Conservation (phyloP, 2,888 invertebrate species). For the Trichopria drosophilae region DNA sequence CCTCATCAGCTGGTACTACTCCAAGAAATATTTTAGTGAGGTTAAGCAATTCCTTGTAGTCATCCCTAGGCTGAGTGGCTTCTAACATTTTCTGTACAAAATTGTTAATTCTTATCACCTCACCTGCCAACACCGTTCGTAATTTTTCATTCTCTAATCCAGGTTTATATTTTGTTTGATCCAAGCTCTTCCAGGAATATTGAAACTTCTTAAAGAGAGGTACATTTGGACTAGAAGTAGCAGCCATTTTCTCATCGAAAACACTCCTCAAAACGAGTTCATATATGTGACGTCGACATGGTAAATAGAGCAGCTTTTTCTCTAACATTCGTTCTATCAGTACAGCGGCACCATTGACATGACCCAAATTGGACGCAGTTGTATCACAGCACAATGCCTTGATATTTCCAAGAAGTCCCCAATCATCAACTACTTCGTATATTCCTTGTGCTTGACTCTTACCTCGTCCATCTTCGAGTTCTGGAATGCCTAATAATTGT, state of each 20-base stretch:
- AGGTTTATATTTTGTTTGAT: slow-evolving; percentile 12
- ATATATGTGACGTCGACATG: slow-evolving; percentile 42
- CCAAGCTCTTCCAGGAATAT: slow-evolving; percentile 30
- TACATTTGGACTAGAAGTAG: slow-evolving; percentile 34
- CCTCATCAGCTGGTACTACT: no score
- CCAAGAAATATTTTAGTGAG: slow-evolving; percentile 26
- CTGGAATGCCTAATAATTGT: slow-evolving; percentile 38
- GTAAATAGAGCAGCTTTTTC: slow-evolving; percentile 34
- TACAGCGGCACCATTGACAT: slow-evolving; percentile 34
- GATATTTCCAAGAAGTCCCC: slow-evolving; percentile 35
- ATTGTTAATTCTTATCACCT: slow-evolving; percentile 9
- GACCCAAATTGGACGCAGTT: slow-evolving; percentile 40
- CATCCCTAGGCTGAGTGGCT: slow-evolving; percentile 18
- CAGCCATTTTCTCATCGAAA: slow-evolving; percentile 35
- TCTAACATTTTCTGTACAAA: slow-evolving; percentile 14
- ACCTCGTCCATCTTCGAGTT: slow-evolving; percentile 30
- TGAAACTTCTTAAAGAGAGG: slow-evolving; percentile 35
- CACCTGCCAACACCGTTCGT: slow-evolving; percentile 42
- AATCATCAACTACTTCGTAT: slow-evolving; percentile 32
- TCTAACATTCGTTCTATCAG: slow-evolving; percentile 38
- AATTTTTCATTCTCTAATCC: neutral
- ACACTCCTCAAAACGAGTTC: slow-evolving; percentile 39
- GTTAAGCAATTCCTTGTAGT: slow-evolving; percentile 25
- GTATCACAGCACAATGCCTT: slow-evolving; percentile 42
- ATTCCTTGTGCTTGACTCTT: slow-evolving; percentile 31